phyloP scores from a whole-genome alignment of 2,888 invertebrate genomes.

The Cantharis lateralis region DNA sequence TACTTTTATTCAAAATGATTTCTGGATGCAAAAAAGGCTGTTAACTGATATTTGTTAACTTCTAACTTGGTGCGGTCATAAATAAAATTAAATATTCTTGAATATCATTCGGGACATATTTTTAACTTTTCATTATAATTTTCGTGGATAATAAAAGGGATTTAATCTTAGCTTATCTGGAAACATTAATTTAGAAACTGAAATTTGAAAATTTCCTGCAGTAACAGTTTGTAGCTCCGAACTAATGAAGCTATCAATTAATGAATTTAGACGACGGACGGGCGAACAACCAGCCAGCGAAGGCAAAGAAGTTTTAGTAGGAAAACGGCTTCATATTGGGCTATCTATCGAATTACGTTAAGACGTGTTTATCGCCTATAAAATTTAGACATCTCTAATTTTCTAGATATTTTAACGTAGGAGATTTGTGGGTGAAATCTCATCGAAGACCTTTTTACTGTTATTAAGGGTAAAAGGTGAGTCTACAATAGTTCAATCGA shows the following conservation, averaged over 20 bases:
- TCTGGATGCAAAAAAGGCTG: not conserved
- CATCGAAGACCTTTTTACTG: not conserved
- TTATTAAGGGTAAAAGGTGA: constrained; percentile 16
- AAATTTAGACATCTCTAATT: constrained; percentile 15
- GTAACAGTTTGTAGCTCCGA: not conserved
- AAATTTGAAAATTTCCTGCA: not conserved
- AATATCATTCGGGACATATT: not conserved
- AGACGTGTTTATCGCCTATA: constrained; percentile 11
- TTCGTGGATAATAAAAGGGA: not conserved
- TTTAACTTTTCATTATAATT: not conserved
- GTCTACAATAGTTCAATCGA: constrained; percentile 14
- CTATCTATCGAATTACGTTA: not conserved
- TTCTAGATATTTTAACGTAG: not conserved
- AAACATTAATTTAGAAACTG: not conserved
- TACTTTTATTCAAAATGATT: not conserved
- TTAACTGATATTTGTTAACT: not conserved
- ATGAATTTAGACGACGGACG: constrained; percentile 9
- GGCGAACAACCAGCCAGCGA: not conserved
- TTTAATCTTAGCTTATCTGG: not conserved
- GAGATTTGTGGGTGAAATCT: not conserved
- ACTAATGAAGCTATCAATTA: constrained; percentile 2
- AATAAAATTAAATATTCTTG: not conserved
- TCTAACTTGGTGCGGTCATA: not conserved
- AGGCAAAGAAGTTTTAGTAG: not conserved
- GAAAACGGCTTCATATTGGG: not conserved